Evolutionary conservation across 2,113 vertebrate species (phyloP), one percentile per base, ranked within the genome.

Genomic region (Brachypodius melanocephalos): DNA sequence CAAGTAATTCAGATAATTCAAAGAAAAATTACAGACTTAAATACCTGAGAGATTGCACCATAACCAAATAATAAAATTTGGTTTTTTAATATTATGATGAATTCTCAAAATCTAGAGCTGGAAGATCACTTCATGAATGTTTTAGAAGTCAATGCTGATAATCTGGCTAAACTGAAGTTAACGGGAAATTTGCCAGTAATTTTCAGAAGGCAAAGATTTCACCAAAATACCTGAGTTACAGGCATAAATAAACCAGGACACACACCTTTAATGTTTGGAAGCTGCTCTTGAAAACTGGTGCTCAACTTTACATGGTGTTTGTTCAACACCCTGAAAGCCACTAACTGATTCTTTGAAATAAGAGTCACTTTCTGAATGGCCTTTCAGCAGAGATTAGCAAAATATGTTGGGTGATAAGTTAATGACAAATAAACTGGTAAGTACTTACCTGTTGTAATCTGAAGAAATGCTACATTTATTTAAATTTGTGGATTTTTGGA

Each of bases 401-500:
- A 32, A 57, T 31, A 81, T 2, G 14, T 67, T 61, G 19, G 25
- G 48, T 55, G 57, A 79, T 65, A 90, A 73, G 55, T 46, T 89
- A 73, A 91, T 49, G 66, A 34, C 36, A 87, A 92, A 81, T 59
- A 62, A 95, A 75, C 48, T 58, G 28, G 9, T 28, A 81, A 87
- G 19, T 62, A 93, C 16, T 79, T 88, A 91, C 81, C 38, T 91
- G 40, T 24, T 80, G 54, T 42, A 73, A 74, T 79, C 88, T 88
- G 38, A 88, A 88, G 55, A 94, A 91, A 88, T 4, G 26, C 18
- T 51, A 52, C 9, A 48, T 72, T 65, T 73, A 76, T 89, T 82
- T 76, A 69, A 82, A 79, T 14, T 24, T 91, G 68, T 8, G 42
- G 62, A 45, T 69, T 96, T 95, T 85, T 95, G 89, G 94, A 88